Evolutionary conservation across 2,113 vertebrate genomes (phyloP).

Genomic region (Diglossa brunneiventris): DNA sequence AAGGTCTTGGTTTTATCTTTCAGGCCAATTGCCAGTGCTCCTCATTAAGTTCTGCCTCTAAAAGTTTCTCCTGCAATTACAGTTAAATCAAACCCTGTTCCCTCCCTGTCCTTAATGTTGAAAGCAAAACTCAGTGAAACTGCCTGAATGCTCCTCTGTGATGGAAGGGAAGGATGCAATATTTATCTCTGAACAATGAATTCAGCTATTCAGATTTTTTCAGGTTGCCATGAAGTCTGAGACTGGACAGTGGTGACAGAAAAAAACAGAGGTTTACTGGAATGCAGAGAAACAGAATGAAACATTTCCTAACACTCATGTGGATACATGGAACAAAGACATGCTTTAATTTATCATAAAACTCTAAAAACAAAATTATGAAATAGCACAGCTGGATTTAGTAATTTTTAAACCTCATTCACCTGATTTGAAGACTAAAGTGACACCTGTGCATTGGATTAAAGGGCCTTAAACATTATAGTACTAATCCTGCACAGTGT

Average conservation of each 20-base stretch:
- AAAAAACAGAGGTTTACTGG: background rate
- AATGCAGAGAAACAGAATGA: background rate
- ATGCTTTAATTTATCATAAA: background rate
- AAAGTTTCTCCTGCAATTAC: background rate
- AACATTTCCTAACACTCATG: background rate
- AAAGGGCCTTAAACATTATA: background rate
- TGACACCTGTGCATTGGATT: background rate
- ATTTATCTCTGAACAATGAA: background rate
- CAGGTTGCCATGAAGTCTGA: background rate
- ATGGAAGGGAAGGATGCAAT: background rate
- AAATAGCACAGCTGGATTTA: background rate
- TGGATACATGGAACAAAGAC: background rate
- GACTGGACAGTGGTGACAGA: background rate
- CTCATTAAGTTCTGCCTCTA: background rate
- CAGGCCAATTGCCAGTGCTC: background rate
- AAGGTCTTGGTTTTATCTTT: constrained; percentile 15
- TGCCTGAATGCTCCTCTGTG: background rate
- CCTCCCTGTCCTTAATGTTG: background rate
- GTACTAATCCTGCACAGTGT: background rate
- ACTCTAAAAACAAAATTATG: background rate
- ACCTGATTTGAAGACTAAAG: background rate
- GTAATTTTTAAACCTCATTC: background rate
- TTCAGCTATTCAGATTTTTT: background rate
- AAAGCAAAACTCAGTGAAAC: background rate
- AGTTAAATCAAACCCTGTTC: background rate